Evolutionary conservation across 2,888 invertebrate species (phyloP), one percentile per base, ranked within the genome.

Genomic region (Acrobasis repandana): DNA sequence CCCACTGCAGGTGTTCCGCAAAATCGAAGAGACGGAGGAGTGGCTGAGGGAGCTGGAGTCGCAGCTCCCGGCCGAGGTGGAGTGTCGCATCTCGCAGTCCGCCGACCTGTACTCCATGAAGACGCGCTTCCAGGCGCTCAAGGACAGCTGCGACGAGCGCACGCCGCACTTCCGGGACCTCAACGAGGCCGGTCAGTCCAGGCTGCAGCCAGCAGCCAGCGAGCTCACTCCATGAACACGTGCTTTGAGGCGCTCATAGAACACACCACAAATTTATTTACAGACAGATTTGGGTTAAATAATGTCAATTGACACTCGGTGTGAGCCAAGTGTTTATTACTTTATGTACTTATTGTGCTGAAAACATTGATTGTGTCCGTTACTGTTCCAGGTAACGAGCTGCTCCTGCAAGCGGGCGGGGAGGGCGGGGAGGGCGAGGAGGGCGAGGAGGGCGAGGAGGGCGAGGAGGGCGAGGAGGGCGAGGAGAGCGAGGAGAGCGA

Each of bases 91-190:
- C 70, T 87, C 93, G 0, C 95, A 95, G 67, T 94, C 95, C 1
- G 94, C 94, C 18, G 95, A 95, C 79, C 87, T 96, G 38, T 96
- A 96, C 78, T 94, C 94, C 72, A 93, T 95, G 74, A 95, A 96
- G 75, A 93, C 94, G 5, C 93, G 94, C 71, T 96, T 95, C 81
- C 95, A 96, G 80, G 83, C 93, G 16, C 88, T 96, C 34, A 96
- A 95, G 80, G 96, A 96, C 67, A 93, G 94, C 68, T 95, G 96
- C 72, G 96, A 96, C 74, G 93, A 93, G 14, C 93, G 94, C 70
- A 94, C 95, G 28, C 90, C 93, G 36, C 94, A 94, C 69, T 96
- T 96, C 77, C 89, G 95, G 14, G 93, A 94, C 70, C 90, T 96
- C 56, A 95, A 95, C 78, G 96, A 96, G 74, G 90, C 93, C 56